phyloP scores from a whole-genome alignment of 2,113 vertebrate species.

The Xiphorhynchus elegans region DNA sequence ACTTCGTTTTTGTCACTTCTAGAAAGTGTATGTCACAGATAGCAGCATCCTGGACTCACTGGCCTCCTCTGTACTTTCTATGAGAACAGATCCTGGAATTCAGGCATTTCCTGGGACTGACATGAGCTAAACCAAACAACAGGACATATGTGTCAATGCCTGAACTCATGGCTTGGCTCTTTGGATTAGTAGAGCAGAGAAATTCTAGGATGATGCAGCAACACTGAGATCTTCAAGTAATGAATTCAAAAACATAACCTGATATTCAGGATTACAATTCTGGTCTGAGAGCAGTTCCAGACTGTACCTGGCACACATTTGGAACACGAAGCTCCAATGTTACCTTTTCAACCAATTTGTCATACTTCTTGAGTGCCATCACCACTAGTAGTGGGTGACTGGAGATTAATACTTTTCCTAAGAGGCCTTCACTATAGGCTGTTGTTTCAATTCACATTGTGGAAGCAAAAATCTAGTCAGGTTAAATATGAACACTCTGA shows the following conservation, averaged over 20 bases:
- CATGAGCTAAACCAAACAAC: background rate
- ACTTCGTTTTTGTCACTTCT: background rate
- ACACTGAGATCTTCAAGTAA: background rate
- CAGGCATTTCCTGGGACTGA: background rate
- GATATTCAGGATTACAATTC: background rate
- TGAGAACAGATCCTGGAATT: background rate
- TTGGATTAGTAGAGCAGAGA: background rate
- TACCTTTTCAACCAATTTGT: background rate
- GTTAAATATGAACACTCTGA: background rate
- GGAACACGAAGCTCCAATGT: background rate
- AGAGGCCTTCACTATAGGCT: background rate
- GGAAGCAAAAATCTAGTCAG: background rate
- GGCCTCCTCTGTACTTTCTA: background rate
- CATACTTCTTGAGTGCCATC: background rate
- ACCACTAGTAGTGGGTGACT: background rate
- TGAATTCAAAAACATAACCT: background rate
- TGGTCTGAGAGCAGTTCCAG: background rate
- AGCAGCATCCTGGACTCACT: background rate
- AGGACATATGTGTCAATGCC: fast-evolving
- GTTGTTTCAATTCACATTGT: background rate
- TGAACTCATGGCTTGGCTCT: background rate
- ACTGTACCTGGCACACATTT: background rate
- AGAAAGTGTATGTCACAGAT: background rate
- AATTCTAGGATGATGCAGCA: no score
- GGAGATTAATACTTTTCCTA: background rate